Percentiles rank a stretch among this genome's conserved stretches.
These are phyloP conservation scores for Tetanocera ferruginea DNA, from an alignment of 2,888 invertebrate species.

Conservation along the genomic window DNA sequence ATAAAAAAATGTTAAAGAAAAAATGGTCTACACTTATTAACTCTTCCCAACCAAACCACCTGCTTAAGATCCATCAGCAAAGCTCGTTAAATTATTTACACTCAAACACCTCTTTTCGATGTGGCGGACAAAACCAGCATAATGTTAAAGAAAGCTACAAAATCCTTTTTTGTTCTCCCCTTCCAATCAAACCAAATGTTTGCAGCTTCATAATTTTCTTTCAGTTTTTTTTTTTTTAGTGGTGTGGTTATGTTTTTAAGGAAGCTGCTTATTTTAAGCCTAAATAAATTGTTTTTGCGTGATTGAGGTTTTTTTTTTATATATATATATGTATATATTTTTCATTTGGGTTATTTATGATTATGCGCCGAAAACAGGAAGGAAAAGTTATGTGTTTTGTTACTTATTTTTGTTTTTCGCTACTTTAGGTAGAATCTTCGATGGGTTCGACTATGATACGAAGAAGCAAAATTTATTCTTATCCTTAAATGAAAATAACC, in stretches of 20 bases:
- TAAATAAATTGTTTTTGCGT: conserved; percentile 57
- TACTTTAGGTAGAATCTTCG: background rate
- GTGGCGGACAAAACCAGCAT: no score
- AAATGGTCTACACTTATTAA: conserved; percentile 1
- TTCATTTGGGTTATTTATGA: conserved; percentile 42
- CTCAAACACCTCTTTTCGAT: conserved; percentile 26
- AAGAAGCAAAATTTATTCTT: no score
- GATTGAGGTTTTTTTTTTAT: conserved; percentile 61
- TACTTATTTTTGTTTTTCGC: background rate
- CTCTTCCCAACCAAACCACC: no score
- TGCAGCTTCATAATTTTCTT: background rate
- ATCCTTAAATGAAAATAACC: no score
- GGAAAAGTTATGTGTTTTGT: background rate
- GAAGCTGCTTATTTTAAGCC: conserved; percentile 39
- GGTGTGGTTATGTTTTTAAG: background rate
- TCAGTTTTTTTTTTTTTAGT: background rate
- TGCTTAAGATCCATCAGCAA: conserved; percentile 15
- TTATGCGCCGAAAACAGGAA: conserved; percentile 12
- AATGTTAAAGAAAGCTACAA: background rate
- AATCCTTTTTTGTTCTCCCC: background rate
- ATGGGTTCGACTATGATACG: background rate
- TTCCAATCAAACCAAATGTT: background rate
- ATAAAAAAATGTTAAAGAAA: background rate
- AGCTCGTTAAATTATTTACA: conserved; percentile 32
- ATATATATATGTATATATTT: no score